phyloP scores from a whole-genome alignment of 2,888 invertebrate species.

The Ornithoptera priamus region DNA sequence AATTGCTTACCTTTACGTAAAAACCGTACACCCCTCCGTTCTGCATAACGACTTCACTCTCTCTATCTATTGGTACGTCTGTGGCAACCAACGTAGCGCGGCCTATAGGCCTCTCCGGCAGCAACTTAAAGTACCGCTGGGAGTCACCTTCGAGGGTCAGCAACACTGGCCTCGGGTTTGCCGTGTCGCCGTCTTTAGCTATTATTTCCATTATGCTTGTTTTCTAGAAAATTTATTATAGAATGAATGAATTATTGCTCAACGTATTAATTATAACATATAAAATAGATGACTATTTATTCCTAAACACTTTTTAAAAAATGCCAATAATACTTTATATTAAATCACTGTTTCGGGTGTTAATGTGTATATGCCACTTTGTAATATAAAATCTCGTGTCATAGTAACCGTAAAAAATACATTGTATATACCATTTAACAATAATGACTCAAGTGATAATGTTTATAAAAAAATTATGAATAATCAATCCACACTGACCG shows the following conservation, averaged over 20 bases:
- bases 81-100: constrained; percentile 82
- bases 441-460: too few species aligned
- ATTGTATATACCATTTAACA: too few species aligned
- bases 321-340: too few species aligned
- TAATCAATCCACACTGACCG: constrained; percentile 58
- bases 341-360: too few species aligned
- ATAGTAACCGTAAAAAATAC: too few species aligned
- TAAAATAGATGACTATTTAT: too few species aligned
- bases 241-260: too few species aligned
- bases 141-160: constrained; percentile 85
- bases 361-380: too few species aligned
- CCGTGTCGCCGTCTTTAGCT: constrained; percentile 90
- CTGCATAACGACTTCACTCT: constrained; percentile 85
- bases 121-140: constrained; percentile 84
- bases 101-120: constrained; percentile 78
- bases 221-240: constrained; percentile 56
- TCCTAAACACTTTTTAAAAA: too few species aligned
- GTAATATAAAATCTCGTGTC: too few species aligned
- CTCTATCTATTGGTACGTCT: constrained; percentile 84
- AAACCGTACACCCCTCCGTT: constrained; percentile 90
- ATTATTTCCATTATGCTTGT: constrained; percentile 85
- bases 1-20: constrained; percentile 74
- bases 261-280: too few species aligned
- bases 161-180: constrained; percentile 84
- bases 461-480: too few species aligned